Percentiles rank a stretch among this genome's conserved stretches.
Evolutionary conservation across 1,140 invertebrate genomes (phyloP).

Genomic region (Calliopsis andreniformis): DNA sequence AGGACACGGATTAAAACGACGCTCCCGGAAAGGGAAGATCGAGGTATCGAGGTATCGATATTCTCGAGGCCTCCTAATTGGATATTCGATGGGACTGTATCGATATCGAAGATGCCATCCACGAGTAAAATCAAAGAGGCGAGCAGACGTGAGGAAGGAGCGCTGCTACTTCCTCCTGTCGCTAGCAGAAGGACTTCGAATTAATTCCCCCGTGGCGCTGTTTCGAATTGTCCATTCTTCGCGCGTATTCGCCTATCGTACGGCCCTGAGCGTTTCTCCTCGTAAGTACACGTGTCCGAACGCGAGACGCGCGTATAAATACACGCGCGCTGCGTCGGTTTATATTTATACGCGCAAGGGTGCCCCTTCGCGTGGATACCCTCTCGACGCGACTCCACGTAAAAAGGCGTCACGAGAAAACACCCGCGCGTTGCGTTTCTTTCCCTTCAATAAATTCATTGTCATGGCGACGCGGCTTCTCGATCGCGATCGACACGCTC

Average conservation of each 20-base stretch:
- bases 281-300: slow-evolving; percentile 48
- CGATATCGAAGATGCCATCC: neutral
- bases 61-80: neutral
- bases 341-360: slow-evolving; percentile 49
- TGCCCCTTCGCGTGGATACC: slow-evolving; percentile 8
- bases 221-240: slow-evolving; percentile 33
- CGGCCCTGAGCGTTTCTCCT: slow-evolving; percentile 54
- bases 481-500: slow-evolving; percentile 13
- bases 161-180: slow-evolving; percentile 7
- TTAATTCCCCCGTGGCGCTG: neutral
- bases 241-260: slow-evolving; percentile 31
- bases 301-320: slow-evolving; percentile 54
- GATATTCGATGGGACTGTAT: neutral
- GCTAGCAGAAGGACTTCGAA: slow-evolving; percentile 21
- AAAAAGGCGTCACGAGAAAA: neutral
- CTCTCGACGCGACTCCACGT: neutral
- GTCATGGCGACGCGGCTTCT: slow-evolving; percentile 15
- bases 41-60: too few species aligned
- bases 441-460: slow-evolving; percentile 20
- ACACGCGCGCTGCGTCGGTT: slow-evolving; percentile 32
- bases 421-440: neutral
- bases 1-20: too few species aligned
- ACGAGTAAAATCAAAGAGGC: neutral
- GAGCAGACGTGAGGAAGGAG: too few species aligned
- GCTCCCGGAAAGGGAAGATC: too few species aligned